Conservation (phyloP, 1,140 invertebrate genomes). For the Meloidogyne exigua region DNA sequence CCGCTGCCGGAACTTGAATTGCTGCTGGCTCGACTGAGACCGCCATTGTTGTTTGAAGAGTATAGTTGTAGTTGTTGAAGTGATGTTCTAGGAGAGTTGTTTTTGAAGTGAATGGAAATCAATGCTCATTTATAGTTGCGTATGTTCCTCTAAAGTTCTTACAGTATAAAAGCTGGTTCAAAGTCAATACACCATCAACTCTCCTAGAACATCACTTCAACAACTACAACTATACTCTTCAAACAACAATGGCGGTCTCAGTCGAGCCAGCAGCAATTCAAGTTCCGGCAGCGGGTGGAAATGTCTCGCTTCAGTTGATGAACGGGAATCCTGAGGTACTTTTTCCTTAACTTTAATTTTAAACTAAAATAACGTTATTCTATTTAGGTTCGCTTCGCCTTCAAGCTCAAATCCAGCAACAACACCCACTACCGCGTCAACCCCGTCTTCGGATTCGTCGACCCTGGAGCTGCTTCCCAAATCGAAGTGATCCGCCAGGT, state of each 20-base stretch:
- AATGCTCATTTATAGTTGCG: too few species aligned
- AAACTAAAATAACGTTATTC: not conserved
- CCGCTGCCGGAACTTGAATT: constrained; percentile 30
- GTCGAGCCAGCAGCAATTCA: constrained; percentile 30
- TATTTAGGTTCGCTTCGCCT: constrained; percentile 29
- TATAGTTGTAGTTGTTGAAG: not conserved
- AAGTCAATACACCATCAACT: too few species aligned
- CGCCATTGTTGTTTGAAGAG: constrained; percentile 8
- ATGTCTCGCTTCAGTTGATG: constrained; percentile 28
- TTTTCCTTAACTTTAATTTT: constrained; percentile 10
- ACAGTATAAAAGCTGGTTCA: too few species aligned
- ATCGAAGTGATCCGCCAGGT: constrained; percentile 47
- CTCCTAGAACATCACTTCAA: too few species aligned
- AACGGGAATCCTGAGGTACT: constrained; percentile 18
- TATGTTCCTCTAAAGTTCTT: too few species aligned
- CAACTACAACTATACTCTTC: too few species aligned
- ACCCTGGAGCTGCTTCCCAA: constrained; percentile 34
- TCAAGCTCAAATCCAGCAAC: constrained; percentile 52
- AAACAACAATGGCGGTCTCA: constrained; percentile 22
- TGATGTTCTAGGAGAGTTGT: too few species aligned
- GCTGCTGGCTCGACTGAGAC: constrained; percentile 38
- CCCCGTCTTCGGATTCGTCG: constrained; percentile 54
- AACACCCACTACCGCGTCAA: constrained; percentile 51
- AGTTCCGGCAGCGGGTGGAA: constrained; percentile 35
- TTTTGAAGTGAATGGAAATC: too few species aligned